Conservation (phyloP, 2,888 invertebrate genomes). For the Andrena minutula region DNA sequence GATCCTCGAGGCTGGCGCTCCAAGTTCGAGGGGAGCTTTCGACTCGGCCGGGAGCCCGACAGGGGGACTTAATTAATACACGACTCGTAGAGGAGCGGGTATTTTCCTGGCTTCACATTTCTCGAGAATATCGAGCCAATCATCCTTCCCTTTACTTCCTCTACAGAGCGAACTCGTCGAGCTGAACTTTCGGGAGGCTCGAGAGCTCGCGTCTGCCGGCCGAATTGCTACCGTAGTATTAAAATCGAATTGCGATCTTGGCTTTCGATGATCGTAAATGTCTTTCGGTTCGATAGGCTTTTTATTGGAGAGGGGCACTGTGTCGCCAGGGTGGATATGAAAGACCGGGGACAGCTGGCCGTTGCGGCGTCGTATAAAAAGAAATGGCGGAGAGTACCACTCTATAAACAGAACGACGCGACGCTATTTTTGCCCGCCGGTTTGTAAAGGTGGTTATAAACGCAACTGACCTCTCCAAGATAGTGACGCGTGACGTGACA, state of each 20-base stretch:
- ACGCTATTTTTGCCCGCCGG: constrained; percentile 49
- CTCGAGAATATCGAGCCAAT: not conserved
- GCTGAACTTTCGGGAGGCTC: not conserved
- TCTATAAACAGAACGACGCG: constrained; percentile 54
- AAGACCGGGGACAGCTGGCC: constrained; percentile 5
- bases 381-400: constrained; percentile 16
- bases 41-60: not conserved
- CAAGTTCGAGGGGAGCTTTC: not conserved
- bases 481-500: constrained; percentile 60
- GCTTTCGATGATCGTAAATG: not conserved
- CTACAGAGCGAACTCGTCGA: not conserved
- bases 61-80: constrained; percentile 15
- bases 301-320: not conserved
- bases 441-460: constrained; percentile 62
- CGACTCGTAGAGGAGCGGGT: not conserved
- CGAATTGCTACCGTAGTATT: no score
- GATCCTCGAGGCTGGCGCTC: not conserved
- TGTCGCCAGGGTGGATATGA: not conserved
- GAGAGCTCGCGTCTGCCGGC: not conserved
- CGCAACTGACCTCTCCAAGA: constrained; percentile 66
- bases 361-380: constrained; percentile 13
- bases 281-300: not conserved
- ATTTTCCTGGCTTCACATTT: constrained; percentile 7
- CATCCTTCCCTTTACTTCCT: not conserved
- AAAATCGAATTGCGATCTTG: no score